Conservation (phyloP, 2,888 invertebrate genomes). For the Bellardia pandia region DNA sequence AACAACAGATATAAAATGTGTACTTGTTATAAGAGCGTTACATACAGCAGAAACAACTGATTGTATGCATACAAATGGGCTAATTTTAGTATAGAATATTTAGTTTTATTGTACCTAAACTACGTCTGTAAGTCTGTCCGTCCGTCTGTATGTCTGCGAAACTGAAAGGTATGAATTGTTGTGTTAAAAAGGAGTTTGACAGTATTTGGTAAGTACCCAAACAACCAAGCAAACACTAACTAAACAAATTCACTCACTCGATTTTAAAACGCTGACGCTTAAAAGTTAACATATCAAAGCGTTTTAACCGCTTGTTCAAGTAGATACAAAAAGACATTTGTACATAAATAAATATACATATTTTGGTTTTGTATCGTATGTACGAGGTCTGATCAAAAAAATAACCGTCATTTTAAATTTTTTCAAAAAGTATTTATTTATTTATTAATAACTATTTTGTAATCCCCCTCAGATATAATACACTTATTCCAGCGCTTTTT, state of each 20-base stretch:
- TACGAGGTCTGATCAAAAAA: no score
- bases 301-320: slow-evolving; percentile 65
- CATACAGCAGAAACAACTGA: slow-evolving; percentile 38
- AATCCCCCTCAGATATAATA: no score
- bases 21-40: slow-evolving; percentile 62
- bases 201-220: slow-evolving; percentile 70
- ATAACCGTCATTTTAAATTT: no score
- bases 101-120: slow-evolving; percentile 47
- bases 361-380: neutral
- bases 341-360: neutral
- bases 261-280: slow-evolving; percentile 67
- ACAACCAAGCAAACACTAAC: slow-evolving; percentile 41
- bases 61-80: slow-evolving; percentile 76
- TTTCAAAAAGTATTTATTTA: no score
- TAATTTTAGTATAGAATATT: slow-evolving; percentile 75
- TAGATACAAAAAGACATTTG: slow-evolving; percentile 1
- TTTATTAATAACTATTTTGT: no score
- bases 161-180: slow-evolving; percentile 44
- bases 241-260: neutral
- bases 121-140: slow-evolving; percentile 13
- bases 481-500: no score
- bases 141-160: slow-evolving; percentile 30
- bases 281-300: slow-evolving; percentile 75
- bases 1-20: slow-evolving; percentile 36
- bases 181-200: slow-evolving; percentile 65